phyloP scores from a whole-genome alignment of 2,888 invertebrate genomes.

The Tiliacea aurago region DNA sequence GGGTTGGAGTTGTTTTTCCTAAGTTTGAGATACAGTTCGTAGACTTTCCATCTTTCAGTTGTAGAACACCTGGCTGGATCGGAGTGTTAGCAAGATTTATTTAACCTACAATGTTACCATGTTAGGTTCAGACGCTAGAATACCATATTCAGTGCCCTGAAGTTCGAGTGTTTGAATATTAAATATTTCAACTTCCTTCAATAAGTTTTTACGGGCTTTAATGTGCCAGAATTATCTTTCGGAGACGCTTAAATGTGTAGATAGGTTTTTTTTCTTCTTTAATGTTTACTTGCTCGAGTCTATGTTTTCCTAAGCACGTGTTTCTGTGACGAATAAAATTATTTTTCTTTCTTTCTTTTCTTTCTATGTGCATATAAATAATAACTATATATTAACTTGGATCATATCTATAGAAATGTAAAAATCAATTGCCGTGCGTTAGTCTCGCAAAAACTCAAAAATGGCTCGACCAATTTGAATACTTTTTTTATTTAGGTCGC shows the following conservation, averaged over 20 bases:
- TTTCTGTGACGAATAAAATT: too few relatives aligned
- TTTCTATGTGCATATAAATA: too few relatives aligned
- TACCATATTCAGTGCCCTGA: slow-evolving; percentile 22
- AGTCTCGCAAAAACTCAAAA: too few relatives aligned
- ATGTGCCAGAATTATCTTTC: background rate
- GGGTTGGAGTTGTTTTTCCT: slow-evolving; percentile 68
- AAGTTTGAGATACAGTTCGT: slow-evolving; percentile 66
- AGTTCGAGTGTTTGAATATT: slow-evolving; percentile 51
- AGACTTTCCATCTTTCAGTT: slow-evolving; percentile 65
- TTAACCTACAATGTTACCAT: slow-evolving; percentile 54
- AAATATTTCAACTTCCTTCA: slow-evolving; percentile 25
- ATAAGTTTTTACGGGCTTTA: slow-evolving; percentile 21
- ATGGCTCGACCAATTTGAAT: too few relatives aligned
- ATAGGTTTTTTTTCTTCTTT: too few relatives aligned
- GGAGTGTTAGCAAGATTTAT: slow-evolving; percentile 66
- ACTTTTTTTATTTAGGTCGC: too few relatives aligned
- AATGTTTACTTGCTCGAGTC: too few relatives aligned
- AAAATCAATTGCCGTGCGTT: too few relatives aligned
- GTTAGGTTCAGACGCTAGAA: slow-evolving; percentile 44
- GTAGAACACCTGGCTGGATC: slow-evolving; percentile 67
- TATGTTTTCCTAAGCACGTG: too few relatives aligned
- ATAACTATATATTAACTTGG: too few relatives aligned
- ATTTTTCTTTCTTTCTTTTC: too few relatives aligned
- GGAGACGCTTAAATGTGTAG: background rate
- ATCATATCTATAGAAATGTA: too few relatives aligned